Conservation (phyloP, 2,113 vertebrate genomes). For the Grallaria varia region DNA sequence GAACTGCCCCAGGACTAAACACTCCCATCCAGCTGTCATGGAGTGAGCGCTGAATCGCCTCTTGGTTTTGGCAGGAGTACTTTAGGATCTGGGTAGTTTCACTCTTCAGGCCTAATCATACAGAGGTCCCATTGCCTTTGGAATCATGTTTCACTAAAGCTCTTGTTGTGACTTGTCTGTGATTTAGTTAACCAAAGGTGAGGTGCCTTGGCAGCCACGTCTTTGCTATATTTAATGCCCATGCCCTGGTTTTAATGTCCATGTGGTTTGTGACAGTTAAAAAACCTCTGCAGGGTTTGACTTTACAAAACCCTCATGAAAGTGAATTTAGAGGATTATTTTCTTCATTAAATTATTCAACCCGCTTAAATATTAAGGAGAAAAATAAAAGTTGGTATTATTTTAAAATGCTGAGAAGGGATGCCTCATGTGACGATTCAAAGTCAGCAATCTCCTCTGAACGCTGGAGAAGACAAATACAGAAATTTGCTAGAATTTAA, state of each 20-base stretch:
- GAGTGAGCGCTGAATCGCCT: neutral
- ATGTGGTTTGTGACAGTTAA: neutral
- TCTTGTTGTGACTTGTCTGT: neutral
- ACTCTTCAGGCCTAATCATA: neutral
- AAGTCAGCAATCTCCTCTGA: neutral
- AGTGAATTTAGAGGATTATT: neutral
- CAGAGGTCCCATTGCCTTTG: neutral
- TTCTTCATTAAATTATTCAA: neutral
- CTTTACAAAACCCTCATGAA: neutral
- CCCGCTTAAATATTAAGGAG: conserved; percentile 10
- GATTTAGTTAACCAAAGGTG: neutral
- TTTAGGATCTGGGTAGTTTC: neutral
- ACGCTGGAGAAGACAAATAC: neutral
- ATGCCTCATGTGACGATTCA: neutral
- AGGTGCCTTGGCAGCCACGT: neutral
- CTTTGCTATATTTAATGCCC: neutral
- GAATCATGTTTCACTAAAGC: rapidly evolving
- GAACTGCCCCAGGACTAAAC: neutral
- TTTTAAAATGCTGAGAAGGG: conserved; percentile 9
- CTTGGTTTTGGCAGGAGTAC: neutral
- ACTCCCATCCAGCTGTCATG: neutral
- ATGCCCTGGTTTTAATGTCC: neutral
- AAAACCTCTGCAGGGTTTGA: neutral
- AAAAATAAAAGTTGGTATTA: neutral
- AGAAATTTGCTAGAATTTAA: neutral